Conservation (phyloP, 1,140 invertebrate species). For the Alviniconcha marisindica region DNA sequence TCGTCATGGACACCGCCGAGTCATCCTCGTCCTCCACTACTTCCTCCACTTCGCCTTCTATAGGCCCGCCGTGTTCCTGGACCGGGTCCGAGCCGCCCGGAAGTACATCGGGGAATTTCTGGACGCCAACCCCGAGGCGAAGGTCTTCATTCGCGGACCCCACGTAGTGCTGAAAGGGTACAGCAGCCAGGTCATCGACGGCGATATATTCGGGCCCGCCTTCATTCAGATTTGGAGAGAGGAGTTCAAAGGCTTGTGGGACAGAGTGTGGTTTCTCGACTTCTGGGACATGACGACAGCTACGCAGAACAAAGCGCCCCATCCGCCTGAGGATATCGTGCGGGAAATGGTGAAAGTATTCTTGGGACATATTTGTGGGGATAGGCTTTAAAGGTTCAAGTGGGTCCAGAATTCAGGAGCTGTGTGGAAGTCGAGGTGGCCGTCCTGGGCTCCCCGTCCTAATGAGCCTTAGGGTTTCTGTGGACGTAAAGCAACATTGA, state of each 20-base stretch:
- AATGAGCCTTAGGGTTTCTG: too few species aligned
- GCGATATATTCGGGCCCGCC: conserved; percentile 1
- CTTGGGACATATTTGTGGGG: conserved; percentile 13
- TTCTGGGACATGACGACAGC: conserved; percentile 43
- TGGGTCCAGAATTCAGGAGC: too few species aligned
- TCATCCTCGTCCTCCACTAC: conserved; percentile 29
- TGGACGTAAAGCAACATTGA: too few species aligned
- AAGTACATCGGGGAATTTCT: conserved; percentile 2
- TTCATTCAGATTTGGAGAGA: conserved; percentile 7
- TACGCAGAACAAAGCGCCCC: conserved; percentile 1
- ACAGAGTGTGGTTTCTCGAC: conserved; percentile 34
- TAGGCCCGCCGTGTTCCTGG: not conserved
- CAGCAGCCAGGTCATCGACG: not conserved
- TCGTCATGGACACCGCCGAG: not conserved
- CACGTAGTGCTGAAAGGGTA: not conserved
- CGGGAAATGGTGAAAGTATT: conserved; percentile 14
- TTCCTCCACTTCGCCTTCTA: conserved; percentile 27
- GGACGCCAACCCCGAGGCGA: not conserved
- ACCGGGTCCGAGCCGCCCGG: not conserved
- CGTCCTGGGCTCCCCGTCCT: too few species aligned
- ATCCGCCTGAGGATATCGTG: not conserved
- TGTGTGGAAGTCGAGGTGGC: too few species aligned
- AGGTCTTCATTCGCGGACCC: conserved; percentile 24
- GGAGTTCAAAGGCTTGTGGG: conserved; percentile 30
- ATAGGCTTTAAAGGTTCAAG: too few species aligned